These are phyloP conservation scores for Acronicta alni DNA, from an alignment of 2,888 invertebrate species.

Conservation along the genomic window DNA sequence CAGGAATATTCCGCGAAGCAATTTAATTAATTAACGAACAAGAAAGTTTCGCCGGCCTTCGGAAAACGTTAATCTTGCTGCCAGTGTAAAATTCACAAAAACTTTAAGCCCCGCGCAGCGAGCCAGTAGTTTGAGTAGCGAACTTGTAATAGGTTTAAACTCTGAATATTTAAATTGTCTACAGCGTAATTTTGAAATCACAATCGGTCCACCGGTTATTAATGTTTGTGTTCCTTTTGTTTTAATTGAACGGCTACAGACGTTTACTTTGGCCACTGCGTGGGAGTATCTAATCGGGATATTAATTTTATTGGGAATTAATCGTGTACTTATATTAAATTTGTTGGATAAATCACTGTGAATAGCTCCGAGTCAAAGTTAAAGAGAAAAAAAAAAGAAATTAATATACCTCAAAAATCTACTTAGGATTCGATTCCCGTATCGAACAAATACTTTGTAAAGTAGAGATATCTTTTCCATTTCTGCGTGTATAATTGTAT, in stretches of 20 bases:
- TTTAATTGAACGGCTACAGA: conserved; percentile 54
- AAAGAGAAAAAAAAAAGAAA: too few species aligned
- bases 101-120: conserved; percentile 74
- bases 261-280: conserved; percentile 39
- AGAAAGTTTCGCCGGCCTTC: conserved; percentile 69
- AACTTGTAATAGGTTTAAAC: conserved; percentile 82
- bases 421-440: background rate
- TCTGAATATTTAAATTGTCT: conserved; percentile 74
- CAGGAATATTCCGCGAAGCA: conserved; percentile 58
- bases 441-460: too few species aligned
- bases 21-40: conserved; percentile 78
- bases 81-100: conserved; percentile 83
- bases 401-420: too few species aligned
- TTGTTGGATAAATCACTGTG: too few species aligned
- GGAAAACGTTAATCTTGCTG: conserved; percentile 72
- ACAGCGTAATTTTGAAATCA: conserved; percentile 58
- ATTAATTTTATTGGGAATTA: too few species aligned
- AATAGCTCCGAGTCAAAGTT: too few species aligned
- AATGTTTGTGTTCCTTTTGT: conserved; percentile 57
- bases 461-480: too few species aligned
- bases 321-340: too few species aligned
- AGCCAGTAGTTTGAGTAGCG: conserved; percentile 72
- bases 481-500: too few species aligned
- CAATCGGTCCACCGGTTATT: conserved; percentile 53
- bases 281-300: conserved; percentile 48